These are phyloP conservation scores for Leptopterna dolabrata DNA, from an alignment of 2,888 invertebrate species.

Conservation along the genomic window DNA sequence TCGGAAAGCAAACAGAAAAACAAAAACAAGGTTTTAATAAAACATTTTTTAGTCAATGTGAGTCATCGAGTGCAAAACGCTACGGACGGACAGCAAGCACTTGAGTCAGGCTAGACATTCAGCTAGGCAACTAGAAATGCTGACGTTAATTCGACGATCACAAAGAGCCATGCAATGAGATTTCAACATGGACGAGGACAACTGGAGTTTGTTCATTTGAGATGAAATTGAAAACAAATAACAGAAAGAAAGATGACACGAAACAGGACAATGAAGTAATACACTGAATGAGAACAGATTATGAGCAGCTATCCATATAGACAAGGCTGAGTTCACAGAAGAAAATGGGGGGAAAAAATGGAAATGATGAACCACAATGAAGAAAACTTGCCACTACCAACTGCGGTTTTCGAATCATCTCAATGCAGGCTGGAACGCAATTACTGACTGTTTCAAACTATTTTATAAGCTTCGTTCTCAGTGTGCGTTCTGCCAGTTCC, in stretches of 20 bases:
- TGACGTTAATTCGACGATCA: background rate
- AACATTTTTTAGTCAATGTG: background rate
- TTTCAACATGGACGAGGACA: background rate
- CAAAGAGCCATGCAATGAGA: slow-evolving; percentile 8
- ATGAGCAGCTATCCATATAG: too few relatives aligned
- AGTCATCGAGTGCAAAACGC: slow-evolving; percentile 12
- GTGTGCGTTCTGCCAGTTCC: too few relatives aligned
- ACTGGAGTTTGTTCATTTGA: background rate
- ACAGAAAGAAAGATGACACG: background rate
- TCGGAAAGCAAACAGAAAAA: slow-evolving; percentile 20
- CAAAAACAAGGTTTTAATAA: slow-evolving; percentile 18
- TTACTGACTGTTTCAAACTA: too few relatives aligned
- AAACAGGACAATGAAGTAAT: background rate
- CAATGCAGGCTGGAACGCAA: too few relatives aligned
- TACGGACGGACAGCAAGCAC: slow-evolving; percentile 29
- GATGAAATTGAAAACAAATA: background rate
- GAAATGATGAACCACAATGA: too few relatives aligned
- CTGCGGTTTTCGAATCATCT: too few relatives aligned
- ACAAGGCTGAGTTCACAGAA: too few relatives aligned
- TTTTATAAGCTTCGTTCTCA: too few relatives aligned
- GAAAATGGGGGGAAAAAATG: too few relatives aligned
- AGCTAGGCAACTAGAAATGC: background rate
- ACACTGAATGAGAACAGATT: too few relatives aligned
- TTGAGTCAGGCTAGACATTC: slow-evolving; percentile 19
- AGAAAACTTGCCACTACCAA: too few relatives aligned